Evolutionary conservation across 2,888 invertebrate genomes (phyloP).

Genomic region (Nomada fucata): DNA sequence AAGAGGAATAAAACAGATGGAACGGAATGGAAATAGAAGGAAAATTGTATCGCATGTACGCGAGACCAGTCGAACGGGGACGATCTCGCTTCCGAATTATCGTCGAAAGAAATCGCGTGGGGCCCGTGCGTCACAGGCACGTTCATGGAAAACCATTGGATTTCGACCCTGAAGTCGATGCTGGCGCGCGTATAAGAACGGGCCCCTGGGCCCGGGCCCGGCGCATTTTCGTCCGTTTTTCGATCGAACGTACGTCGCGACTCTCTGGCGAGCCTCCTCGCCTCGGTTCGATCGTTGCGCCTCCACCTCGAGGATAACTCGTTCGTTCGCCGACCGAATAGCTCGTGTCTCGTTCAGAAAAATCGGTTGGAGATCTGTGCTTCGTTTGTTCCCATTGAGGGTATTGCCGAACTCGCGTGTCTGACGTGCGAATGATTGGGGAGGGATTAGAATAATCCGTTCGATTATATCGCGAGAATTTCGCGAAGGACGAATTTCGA

Average conservation of each 20-base stretch:
- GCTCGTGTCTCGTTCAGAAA: no score
- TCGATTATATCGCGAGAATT: background rate
- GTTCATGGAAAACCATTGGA: constrained; percentile 42
- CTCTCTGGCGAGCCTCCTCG: background rate
- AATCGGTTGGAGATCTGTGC: no score
- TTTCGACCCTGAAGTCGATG: constrained; percentile 52
- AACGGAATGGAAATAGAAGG: background rate
- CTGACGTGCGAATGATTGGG: no score
- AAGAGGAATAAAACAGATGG: no score
- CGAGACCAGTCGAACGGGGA: no score
- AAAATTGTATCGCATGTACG: background rate
- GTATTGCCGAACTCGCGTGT: no score
- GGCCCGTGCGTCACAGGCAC: background rate
- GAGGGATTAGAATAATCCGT: background rate
- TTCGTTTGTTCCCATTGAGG: no score
- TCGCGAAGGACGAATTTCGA: no score
- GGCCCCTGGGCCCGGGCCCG: constrained; percentile 39
- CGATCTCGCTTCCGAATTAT: background rate
- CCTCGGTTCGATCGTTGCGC: constrained; percentile 2
- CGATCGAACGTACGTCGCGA: constrained; percentile 31
- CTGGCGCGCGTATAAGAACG: constrained; percentile 66
- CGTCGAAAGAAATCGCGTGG: background rate
- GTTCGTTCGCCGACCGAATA: background rate
- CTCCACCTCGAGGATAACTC: background rate
- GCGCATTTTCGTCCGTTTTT: constrained; percentile 69